Conservation (phyloP, 2,113 vertebrate genomes). For the Callopanchax toddi region DNA sequence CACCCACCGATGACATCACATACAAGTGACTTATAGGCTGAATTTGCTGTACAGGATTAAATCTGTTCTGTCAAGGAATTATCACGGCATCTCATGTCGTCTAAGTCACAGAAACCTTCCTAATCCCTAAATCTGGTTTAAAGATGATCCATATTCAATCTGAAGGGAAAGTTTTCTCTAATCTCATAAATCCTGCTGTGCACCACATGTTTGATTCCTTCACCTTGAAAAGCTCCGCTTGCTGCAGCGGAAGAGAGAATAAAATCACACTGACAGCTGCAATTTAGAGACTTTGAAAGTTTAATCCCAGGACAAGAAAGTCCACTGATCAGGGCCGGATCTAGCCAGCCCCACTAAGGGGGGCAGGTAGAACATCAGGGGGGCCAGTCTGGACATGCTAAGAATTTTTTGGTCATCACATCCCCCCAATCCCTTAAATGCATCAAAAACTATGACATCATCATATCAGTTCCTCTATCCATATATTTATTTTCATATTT, state of each 20-base stretch:
- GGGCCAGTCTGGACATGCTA: no score
- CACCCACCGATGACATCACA: no score
- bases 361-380: no score
- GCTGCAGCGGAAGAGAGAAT: constrained; percentile 21
- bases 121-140: constrained; percentile 61
- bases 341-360: no score
- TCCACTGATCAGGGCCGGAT: no score
- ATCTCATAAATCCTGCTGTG: constrained; percentile 70
- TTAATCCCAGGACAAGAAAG: constrained; percentile 31
- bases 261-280: constrained; percentile 10
- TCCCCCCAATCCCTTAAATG: no score
- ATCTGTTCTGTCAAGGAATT: constrained; percentile 43
- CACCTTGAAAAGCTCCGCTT: constrained; percentile 35
- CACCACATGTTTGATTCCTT: constrained; percentile 21
- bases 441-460: no score
- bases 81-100: constrained; percentile 55
- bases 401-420: no score
- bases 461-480: no score
- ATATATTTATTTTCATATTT: no score
- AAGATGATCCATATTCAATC: constrained; percentile 77
- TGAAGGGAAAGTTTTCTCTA: constrained; percentile 63
- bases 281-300: constrained; percentile 46
- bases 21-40: no score
- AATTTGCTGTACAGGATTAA: constrained; percentile 23
- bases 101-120: constrained; percentile 28